These are phyloP conservation scores for Cheirogaleus major DNA, from an alignment of 2,797 vertebrate species.

Conservation along the genomic window DNA sequence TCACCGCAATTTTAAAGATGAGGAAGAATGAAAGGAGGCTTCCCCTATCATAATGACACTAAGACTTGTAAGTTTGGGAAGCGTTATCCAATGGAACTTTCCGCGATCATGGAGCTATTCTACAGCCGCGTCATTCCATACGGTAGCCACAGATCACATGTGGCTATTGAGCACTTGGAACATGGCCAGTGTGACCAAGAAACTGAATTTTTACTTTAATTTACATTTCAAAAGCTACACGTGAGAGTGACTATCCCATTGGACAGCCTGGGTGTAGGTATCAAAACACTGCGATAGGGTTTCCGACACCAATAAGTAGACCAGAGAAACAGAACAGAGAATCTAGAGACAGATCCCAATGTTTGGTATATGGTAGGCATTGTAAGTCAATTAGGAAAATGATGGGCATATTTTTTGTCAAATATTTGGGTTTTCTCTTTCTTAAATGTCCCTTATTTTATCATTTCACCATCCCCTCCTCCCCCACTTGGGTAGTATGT, in stretches of 20 bases:
- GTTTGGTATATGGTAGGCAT: rapidly evolving
- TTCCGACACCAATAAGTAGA: neutral
- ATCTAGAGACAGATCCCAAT: neutral
- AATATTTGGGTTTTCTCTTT: neutral
- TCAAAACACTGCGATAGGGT: neutral
- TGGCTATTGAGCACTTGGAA: neutral
- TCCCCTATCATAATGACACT: neutral
- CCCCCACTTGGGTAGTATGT: neutral
- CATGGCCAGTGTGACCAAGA: neutral
- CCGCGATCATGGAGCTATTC: neutral
- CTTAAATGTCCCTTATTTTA: neutral
- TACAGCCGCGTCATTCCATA: neutral
- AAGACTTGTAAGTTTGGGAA: neutral
- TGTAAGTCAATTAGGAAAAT: neutral
- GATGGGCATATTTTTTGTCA: neutral
- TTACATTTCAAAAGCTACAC: neutral
- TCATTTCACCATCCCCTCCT: neutral
- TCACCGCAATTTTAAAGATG: neutral
- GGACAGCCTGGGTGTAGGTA: neutral
- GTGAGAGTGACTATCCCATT: neutral
- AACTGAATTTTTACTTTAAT: neutral
- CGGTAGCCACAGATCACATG: neutral
- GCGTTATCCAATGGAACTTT: neutral
- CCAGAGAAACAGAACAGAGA: neutral
- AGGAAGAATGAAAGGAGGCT: neutral